Evolutionary conservation across 2,113 vertebrate species (phyloP), one percentile per base, ranked within the genome.

Genomic region (Thalassarche chlororhynchos): DNA sequence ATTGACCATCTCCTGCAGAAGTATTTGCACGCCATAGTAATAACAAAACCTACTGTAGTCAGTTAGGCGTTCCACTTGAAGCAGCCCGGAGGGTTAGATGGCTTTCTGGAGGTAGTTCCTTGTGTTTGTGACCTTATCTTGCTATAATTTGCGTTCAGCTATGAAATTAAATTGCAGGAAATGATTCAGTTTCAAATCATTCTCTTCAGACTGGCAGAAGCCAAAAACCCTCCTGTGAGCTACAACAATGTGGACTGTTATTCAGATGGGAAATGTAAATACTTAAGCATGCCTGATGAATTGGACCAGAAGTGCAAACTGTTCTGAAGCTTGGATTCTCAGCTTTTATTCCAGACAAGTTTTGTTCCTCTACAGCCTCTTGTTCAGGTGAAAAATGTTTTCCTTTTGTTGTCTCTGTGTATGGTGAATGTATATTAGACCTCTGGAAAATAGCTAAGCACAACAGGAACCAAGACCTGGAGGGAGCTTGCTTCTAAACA

Each of bases 81-180:
- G 93, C 34, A 97, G 81, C 38, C 64, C 77, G 69, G 93, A 86
- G 84, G 75, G 60, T 68, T 69, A 79, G 93, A 65, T 96, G 55
- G 10, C 78, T 96, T 97, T 97, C 82, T 97, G 86, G 91, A 98
- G 96, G 91, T 94, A 93, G 86, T 89, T 92, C 65, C 21, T 8
- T 93, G 94, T 97, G 85, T 72, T 94, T 95, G 76, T 96, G 96
- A 97, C 96, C 90, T 97, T 96, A 95, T 97, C 97, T 97, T 95
- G 89, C 96, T 96, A 58, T 86, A 95, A 83, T 97, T 98, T 93
- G 81, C 40, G 42, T 96, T 98, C 86, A 96, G 84, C 90, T 98
- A 94, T 97, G 95, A 98, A 95, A 97, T 96, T 97, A 97, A 98
- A 97, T 98, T 96, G 91, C 90, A 98, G 98, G 93, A 98, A 98